A percentile compares a stretch with the other conserved stretches of the same genome.
These are phyloP conservation scores for Spodoptera litura DNA, from an alignment of 1,140 invertebrate species.

Conservation along the genomic window DNA sequence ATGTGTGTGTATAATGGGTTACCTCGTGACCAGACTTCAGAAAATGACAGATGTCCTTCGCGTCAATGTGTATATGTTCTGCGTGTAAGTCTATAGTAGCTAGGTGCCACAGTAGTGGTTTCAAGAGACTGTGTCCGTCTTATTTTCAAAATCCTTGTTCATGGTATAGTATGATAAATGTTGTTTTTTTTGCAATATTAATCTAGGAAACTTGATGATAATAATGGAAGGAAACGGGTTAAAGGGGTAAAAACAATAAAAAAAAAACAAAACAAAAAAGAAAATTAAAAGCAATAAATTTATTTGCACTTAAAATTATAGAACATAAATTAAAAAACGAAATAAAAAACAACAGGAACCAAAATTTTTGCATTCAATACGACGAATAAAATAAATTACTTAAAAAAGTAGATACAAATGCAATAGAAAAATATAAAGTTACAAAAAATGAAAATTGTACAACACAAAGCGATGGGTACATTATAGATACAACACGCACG, in stretches of 20 bases:
- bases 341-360: constrained; percentile 84
- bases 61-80: no score
- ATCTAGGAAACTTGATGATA: neutral
- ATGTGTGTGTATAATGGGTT: no score
- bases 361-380: constrained; percentile 70
- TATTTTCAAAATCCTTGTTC: no score
- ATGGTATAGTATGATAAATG: no score
- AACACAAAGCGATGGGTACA: constrained; percentile 62
- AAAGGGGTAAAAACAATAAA: constrained; percentile 39
- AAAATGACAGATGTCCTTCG: no score
- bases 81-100: no score
- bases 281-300: constrained; percentile 84
- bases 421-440: constrained; percentile 53
- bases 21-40: no score
- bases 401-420: constrained; percentile 37
- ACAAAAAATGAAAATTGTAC: constrained; percentile 64
- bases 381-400: constrained; percentile 68
- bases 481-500: constrained; percentile 75
- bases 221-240: neutral
- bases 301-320: constrained; percentile 82
- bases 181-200: no score
- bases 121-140: no score
- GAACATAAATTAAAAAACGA: constrained; percentile 81
- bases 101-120: no score
- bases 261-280: constrained; percentile 68